These are phyloP conservation scores for Puntigrus tetrazona DNA, from an alignment of 2,113 vertebrate genomes.

Conservation along the genomic window DNA sequence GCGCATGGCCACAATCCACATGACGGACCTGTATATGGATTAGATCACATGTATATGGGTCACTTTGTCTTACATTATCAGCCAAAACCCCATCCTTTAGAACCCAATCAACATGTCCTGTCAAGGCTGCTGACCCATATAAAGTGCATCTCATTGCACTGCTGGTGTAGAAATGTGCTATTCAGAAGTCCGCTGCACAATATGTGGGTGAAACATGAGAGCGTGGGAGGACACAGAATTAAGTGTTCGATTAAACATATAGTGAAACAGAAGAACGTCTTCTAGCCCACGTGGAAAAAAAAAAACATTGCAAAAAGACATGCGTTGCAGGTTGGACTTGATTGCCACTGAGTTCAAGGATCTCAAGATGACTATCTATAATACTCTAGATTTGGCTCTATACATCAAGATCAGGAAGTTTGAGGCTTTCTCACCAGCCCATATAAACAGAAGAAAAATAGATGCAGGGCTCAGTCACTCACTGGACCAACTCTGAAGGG, in stretches of 20 bases:
- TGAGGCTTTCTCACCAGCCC: background rate
- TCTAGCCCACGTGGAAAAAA: background rate
- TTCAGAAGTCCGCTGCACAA: background rate
- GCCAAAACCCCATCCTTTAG: background rate
- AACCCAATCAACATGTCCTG: background rate
- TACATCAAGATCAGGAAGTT: conserved; percentile 36
- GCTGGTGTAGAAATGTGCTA: background rate
- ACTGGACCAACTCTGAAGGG: background rate
- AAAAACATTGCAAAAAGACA: background rate
- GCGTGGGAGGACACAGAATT: background rate
- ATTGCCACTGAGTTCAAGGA: background rate
- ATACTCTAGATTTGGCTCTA: background rate
- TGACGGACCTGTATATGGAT: background rate
- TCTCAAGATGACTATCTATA: background rate
- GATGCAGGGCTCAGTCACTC: background rate
- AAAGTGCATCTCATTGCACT: background rate
- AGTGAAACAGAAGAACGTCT: background rate
- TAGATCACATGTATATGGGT: background rate
- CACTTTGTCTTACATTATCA: background rate
- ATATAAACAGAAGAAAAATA: conserved; percentile 14
- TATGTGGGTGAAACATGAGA: background rate
- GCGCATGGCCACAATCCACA: background rate
- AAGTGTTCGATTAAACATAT: background rate
- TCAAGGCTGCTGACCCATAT: conserved; percentile 14
- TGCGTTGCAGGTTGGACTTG: background rate